Conservation (phyloP, 2,797 vertebrate species). For the Otus scops region DNA sequence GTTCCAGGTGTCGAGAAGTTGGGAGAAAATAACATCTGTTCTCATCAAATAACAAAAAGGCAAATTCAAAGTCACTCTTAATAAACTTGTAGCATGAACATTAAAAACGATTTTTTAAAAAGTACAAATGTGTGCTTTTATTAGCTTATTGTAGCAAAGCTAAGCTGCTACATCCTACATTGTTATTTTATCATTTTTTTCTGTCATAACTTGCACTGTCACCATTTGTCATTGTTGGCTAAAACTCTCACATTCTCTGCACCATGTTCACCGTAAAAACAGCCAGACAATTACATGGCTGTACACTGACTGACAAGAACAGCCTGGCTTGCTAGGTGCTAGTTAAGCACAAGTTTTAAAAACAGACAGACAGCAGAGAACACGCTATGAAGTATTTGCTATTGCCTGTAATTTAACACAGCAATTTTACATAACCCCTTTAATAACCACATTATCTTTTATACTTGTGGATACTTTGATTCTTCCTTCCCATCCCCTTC, state of each 20-base stretch:
- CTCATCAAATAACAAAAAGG: slow-evolving; percentile 50
- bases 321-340: background rate
- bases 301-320: background rate
- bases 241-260: background rate
- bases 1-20: slow-evolving; percentile 44
- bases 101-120: background rate
- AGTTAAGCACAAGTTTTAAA: background rate
- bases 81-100: slow-evolving; percentile 16
- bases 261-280: background rate
- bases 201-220: background rate
- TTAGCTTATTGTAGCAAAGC: background rate
- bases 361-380: background rate
- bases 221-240: background rate
- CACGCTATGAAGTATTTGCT: background rate
- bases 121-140: background rate
- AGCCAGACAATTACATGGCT: background rate
- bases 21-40: slow-evolving; percentile 68
- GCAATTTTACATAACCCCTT: background rate
- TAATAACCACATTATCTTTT: background rate
- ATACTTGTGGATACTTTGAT: background rate
- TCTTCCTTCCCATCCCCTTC: background rate
- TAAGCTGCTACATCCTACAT: background rate
- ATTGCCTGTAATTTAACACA: background rate
- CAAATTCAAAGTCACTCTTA: slow-evolving; percentile 53
- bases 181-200: background rate